Evolutionary conservation across 2,113 vertebrate genomes (phyloP).

Genomic region (Danionella cerebrum): DNA sequence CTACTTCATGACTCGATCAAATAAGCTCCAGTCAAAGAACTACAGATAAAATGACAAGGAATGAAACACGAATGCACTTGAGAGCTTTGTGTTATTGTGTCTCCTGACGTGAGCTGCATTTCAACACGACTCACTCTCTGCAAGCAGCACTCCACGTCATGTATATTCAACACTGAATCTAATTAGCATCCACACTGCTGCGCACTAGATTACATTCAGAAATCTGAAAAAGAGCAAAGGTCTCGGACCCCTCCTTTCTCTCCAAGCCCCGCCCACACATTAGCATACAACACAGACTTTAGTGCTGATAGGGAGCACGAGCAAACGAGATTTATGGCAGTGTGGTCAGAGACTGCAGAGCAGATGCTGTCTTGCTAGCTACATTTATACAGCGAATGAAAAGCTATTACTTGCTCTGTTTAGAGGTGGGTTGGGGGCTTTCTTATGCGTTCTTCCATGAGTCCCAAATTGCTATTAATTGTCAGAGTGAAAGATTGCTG

Average conservation of each 20-base stretch:
- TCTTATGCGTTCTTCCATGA: conserved; percentile 43
- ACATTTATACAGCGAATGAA: conserved; percentile 50
- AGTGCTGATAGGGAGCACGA: conserved; percentile 43
- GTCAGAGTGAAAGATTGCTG: conserved; percentile 59
- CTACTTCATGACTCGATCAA: conserved; percentile 5
- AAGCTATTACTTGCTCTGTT: conserved; percentile 46
- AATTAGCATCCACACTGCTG: conserved; percentile 37
- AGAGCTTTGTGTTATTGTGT: neutral
- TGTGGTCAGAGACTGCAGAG: conserved; percentile 44
- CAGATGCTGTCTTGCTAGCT: conserved; percentile 32
- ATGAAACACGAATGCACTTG: neutral
- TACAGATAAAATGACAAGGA: neutral
- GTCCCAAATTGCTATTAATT: conserved; percentile 44
- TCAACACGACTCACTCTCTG: conserved; percentile 5
- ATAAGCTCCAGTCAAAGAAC: neutral
- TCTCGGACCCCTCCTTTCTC: conserved; percentile 45
- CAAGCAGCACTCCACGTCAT: conserved; percentile 13
- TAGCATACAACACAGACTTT: conserved; percentile 38
- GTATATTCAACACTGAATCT: conserved; percentile 26
- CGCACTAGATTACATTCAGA: conserved; percentile 34
- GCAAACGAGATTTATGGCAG: conserved; percentile 31
- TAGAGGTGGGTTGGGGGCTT: conserved; percentile 27
- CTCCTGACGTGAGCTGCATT: conserved; percentile 29
- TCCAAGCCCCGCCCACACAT: conserved; percentile 26
- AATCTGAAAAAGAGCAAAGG: conserved; percentile 28